Conservation (phyloP, 2,113 vertebrate genomes). For the Rattus rattus region DNA sequence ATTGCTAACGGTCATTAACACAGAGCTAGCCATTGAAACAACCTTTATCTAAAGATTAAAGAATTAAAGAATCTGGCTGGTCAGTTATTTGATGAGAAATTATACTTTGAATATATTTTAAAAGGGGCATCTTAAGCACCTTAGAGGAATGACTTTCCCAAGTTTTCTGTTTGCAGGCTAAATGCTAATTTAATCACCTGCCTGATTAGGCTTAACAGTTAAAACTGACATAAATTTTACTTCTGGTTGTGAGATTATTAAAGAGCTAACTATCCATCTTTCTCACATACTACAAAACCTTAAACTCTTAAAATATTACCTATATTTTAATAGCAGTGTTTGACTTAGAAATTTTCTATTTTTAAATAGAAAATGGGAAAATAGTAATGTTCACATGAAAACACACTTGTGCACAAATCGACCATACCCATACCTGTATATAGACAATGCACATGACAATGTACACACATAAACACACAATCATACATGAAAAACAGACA, state of each 20-base stretch:
- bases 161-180: neutral
- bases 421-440: neutral
- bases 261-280: neutral
- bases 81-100: slow-evolving; percentile 43
- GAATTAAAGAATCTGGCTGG: neutral
- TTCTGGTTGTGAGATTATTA: neutral
- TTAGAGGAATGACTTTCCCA: slow-evolving; percentile 14
- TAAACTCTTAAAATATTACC: neutral
- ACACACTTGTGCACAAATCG: neutral
- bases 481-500: neutral
- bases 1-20: slow-evolving; percentile 34
- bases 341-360: neutral
- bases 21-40: neutral
- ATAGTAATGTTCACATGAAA: neutral
- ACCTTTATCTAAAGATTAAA: slow-evolving; percentile 50
- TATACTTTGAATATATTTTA: slow-evolving; percentile 44
- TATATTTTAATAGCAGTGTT: neutral
- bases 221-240: neutral
- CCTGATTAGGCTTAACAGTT: neutral
- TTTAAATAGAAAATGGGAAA: neutral
- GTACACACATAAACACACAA: neutral
- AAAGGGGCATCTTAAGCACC: slow-evolving; percentile 53
- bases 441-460: neutral
- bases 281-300: neutral
- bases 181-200: neutral